phyloP scores from a whole-genome alignment of 2,797 vertebrate genomes.

The Oryzias sinensis region DNA sequence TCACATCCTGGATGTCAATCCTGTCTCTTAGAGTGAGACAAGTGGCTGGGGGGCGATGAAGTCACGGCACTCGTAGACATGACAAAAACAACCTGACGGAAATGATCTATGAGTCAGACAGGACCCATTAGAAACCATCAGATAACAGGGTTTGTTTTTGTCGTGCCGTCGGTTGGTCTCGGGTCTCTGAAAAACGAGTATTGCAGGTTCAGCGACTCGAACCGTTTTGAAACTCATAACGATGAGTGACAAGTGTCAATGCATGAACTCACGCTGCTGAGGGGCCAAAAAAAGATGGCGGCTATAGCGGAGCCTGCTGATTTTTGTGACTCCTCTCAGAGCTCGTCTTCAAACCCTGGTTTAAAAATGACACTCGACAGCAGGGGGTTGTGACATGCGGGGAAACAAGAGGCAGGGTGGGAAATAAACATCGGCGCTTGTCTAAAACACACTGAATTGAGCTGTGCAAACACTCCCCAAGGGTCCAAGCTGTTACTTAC shows the following conservation, averaged over 20 bases:
- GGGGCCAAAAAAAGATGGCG: slow-evolving; percentile 20
- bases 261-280: slow-evolving; percentile 20
- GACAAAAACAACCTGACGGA: neutral
- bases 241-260: slow-evolving; percentile 44
- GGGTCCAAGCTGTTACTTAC: slow-evolving; percentile 34
- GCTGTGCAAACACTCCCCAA: slow-evolving; percentile 35
- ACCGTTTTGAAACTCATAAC: slow-evolving; percentile 43
- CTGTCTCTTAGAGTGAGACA: slow-evolving; percentile 6
- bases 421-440: slow-evolving; percentile 10
- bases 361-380: slow-evolving; percentile 13
- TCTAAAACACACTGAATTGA: slow-evolving; percentile 18
- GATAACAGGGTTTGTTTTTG: slow-evolving; percentile 30
- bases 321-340: slow-evolving; percentile 22
- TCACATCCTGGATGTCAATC: slow-evolving; percentile 7
- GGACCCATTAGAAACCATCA: slow-evolving; percentile 14
- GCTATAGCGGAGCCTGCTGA: slow-evolving; percentile 17
- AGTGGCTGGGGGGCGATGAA: slow-evolving; percentile 2
- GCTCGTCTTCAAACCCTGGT: slow-evolving; percentile 16
- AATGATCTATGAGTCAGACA: slow-evolving; percentile 9
- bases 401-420: slow-evolving; percentile 5
- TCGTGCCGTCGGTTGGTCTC: slow-evolving; percentile 8
- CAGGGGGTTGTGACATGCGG: neutral
- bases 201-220: slow-evolving; percentile 1
- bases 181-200: slow-evolving; percentile 17
- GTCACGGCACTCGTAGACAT: slow-evolving; percentile 2